Evolutionary conservation across 2,113 vertebrate genomes (phyloP).

Genomic region (Muscicapa adusta): DNA sequence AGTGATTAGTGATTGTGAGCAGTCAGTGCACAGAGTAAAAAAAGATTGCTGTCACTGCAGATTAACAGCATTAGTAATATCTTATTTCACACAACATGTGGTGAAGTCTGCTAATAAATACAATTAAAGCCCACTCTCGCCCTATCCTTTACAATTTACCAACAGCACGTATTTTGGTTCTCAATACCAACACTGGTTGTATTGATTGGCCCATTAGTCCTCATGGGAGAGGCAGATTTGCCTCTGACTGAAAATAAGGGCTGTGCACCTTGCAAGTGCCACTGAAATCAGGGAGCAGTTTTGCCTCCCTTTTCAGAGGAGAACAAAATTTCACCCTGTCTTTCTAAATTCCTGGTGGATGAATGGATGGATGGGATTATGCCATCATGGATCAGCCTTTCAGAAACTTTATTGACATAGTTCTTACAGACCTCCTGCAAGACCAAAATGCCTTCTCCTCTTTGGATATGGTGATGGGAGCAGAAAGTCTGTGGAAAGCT

Average conservation of each 20-base stretch:
- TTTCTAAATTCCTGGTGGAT: neutral
- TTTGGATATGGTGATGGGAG: neutral
- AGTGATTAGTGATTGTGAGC: neutral
- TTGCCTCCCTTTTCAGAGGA: neutral
- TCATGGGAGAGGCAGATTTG: rapidly evolving
- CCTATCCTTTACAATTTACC: neutral
- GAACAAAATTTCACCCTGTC: neutral
- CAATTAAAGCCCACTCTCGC: neutral
- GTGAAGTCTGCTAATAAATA: neutral
- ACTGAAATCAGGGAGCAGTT: neutral
- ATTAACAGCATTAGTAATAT: neutral
- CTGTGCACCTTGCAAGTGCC: neutral
- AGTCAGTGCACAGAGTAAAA: neutral
- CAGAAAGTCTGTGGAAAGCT: neutral
- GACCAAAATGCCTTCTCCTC: neutral
- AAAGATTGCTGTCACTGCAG: neutral
- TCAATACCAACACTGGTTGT: neutral
- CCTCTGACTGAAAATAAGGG: neutral
- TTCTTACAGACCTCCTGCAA: neutral
- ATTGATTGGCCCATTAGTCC: rapidly evolving
- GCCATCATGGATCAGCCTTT: rapidly evolving
- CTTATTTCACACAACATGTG: neutral
- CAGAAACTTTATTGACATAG: neutral
- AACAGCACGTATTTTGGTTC: neutral
- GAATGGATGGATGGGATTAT: neutral